Base-by-base conservation (phyloP, 2,888 invertebrate genomes). In the Drosophila tripunctata region DNA sequence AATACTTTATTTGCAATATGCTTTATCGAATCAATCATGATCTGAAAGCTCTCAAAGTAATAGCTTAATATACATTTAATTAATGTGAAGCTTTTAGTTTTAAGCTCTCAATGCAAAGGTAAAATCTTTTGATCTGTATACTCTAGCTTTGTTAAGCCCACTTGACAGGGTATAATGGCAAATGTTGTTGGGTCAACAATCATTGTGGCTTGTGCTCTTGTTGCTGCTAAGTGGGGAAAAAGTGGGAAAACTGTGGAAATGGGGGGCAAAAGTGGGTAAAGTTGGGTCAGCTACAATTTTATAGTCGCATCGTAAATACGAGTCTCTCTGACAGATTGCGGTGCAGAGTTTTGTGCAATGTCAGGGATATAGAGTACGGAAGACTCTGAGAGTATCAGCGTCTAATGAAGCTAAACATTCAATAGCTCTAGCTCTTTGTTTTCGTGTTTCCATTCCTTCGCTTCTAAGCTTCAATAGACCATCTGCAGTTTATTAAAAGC, bases 401-500 rank as follows among this genome's bases (percentile, higher is more conserved):
- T 22, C 63, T 57, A 72, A 72, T 68, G 68, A 51, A 47, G 35
- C 67, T 15, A 35, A 67, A 36, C 38, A 48, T 19, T 7, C 21
- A 12, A 5, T 19, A 6, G 10, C 31, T 7, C 12, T n/a, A 8
- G 14, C 22, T 4, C 5, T 22, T 6, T 4, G 3, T 1, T 3
- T 21, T n/a, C 8, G 24, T 35, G 17, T 15, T 19, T 4, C 21
- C 30, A 17, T 17, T 7, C 10, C 15, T 7, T 6, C n/a, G 12
- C 7, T 19, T 19, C 12, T 7, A 17, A 5, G 14, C 15, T 40
- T 15, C 33, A 43, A 17, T 17, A 10, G 52, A 24, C 38, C 54
- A 51, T 57, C 57, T 57, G 67, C 81, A 73, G 67, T 84, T 84
- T 78, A 84, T 81, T 81, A 81, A 81, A 74, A 78, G 62, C 63